These are phyloP conservation scores for Adrianichthys oophorus DNA, from an alignment of 2,797 vertebrate genomes.

Conservation along the genomic window DNA sequence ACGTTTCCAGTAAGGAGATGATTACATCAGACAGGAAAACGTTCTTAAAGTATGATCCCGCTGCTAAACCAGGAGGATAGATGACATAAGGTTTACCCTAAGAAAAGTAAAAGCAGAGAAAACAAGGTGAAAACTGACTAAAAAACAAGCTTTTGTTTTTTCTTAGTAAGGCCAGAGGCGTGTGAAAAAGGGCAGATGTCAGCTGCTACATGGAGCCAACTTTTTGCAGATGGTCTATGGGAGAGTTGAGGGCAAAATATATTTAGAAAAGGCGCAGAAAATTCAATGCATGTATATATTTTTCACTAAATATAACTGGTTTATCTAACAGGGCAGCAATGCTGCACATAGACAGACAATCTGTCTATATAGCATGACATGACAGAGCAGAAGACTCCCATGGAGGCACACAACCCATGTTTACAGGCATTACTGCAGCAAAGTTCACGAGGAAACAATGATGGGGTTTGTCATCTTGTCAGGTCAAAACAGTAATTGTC, in stretches of 20 bases:
- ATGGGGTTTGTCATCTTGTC: constrained; percentile 18
- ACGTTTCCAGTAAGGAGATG: constrained; percentile 4
- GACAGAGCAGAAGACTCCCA: constrained; percentile 5
- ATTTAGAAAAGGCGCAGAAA: no score
- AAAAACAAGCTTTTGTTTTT: constrained; percentile 15
- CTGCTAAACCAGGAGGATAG: background rate
- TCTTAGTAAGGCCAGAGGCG: constrained; percentile 26
- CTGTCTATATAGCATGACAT: constrained; percentile 1
- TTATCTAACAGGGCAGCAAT: background rate
- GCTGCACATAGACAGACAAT: background rate
- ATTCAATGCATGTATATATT: no score
- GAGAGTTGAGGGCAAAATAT: background rate
- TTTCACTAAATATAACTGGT: background rate
- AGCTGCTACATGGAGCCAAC: constrained; percentile 37
- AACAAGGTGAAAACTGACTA: background rate
- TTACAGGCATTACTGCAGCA: constrained; percentile 4
- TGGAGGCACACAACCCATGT: background rate
- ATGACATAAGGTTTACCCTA: background rate
- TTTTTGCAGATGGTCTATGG: constrained; percentile 42
- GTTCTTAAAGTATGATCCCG: constrained; percentile 9
- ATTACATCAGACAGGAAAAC: constrained; percentile 14
- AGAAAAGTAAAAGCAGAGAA: background rate
- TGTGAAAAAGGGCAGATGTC: constrained; percentile 32
- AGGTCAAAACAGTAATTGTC: constrained; percentile 19
- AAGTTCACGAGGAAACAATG: constrained; percentile 5